Conservation (phyloP, 37 sponge, comb jelly and placozoan species). For the Aphrocallistes beatrix region DNA sequence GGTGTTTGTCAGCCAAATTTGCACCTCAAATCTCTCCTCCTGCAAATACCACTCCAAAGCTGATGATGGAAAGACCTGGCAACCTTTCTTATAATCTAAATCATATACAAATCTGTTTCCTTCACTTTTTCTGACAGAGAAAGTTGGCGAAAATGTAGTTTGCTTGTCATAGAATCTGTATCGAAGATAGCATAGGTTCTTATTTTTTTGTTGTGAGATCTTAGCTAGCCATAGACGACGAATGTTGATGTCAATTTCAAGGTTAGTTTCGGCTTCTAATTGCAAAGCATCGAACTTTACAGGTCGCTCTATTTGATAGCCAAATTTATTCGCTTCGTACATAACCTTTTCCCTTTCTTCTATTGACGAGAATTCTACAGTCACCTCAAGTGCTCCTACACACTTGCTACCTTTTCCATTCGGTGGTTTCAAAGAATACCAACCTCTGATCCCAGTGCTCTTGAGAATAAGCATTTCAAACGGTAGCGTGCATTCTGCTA, state of each 20-base stretch:
- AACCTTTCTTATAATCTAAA: not conserved
- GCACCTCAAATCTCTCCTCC: slow-evolving; percentile 65
- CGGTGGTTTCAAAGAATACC: not conserved
- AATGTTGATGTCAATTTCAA: slow-evolving; percentile 16
- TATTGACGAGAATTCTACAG: not conserved
- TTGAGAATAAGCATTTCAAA: not conserved
- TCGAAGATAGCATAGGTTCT: not conserved
- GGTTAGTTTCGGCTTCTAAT: not conserved
- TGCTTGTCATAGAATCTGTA: not conserved
- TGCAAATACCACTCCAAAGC: slow-evolving; percentile 46
- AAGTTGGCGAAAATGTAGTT: not conserved
- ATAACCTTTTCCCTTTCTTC: not conserved
- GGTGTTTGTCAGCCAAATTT: slow-evolving; percentile 37
- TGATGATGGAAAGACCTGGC: not conserved
- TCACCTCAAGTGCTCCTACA: not conserved
- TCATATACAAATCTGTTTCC: not conserved
- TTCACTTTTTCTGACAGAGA: not conserved
- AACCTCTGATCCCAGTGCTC: not conserved
- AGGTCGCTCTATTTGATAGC: not conserved
- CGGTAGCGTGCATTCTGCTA: not conserved
- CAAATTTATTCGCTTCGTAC: slow-evolving; percentile 6
- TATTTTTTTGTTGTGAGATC: not conserved
- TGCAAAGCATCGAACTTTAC: slow-evolving; percentile 4
- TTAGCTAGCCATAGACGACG: not conserved
- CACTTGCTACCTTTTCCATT: not conserved